A percentile compares a stretch with the other conserved stretches of the same genome.
phyloP scores from a whole-genome alignment of 2,797 vertebrate genomes.

The Oryzias sinensis region DNA sequence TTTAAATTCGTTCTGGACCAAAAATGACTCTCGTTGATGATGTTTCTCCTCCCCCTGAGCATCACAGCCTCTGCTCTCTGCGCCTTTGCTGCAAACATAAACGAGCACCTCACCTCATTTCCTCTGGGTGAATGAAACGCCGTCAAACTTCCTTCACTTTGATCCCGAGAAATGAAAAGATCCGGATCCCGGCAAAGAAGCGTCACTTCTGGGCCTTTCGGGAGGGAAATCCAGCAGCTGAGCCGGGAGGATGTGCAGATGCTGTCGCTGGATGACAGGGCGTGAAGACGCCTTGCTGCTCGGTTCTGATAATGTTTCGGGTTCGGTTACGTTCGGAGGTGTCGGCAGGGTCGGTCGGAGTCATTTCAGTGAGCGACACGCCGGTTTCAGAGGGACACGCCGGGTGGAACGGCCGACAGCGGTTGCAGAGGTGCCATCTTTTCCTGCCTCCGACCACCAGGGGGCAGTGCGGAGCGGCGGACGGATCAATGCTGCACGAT shows the following conservation, averaged over 20 bases:
- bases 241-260: conserved; percentile 59
- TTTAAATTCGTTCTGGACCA: too few relatives aligned
- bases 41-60: too few relatives aligned
- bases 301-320: conserved; percentile 39
- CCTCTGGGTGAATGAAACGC: conserved; percentile 31
- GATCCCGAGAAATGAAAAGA: conserved; percentile 8
- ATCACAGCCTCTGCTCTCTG: too few relatives aligned
- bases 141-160: conserved; percentile 33
- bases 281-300: conserved; percentile 48
- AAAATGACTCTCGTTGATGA: too few relatives aligned
- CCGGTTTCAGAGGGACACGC: conserved; percentile 49
- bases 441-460: conserved; percentile 61
- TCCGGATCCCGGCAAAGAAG: conserved; percentile 18
- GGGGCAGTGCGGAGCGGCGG: conserved; percentile 40
- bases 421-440: conserved; percentile 74
- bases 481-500: conserved; percentile 32
- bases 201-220: conserved; percentile 1
- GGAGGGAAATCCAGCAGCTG: conserved; percentile 16
- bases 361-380: conserved; percentile 63
- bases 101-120: conserved; percentile 78
- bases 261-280: conserved; percentile 57
- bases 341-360: conserved; percentile 41
- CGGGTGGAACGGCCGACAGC: conserved; percentile 57
- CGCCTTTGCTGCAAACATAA: conserved; percentile 23
- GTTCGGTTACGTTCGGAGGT: conserved; percentile 28